Evolutionary conservation across 2,113 vertebrate genomes (phyloP).

Genomic region (Solea senegalensis): DNA sequence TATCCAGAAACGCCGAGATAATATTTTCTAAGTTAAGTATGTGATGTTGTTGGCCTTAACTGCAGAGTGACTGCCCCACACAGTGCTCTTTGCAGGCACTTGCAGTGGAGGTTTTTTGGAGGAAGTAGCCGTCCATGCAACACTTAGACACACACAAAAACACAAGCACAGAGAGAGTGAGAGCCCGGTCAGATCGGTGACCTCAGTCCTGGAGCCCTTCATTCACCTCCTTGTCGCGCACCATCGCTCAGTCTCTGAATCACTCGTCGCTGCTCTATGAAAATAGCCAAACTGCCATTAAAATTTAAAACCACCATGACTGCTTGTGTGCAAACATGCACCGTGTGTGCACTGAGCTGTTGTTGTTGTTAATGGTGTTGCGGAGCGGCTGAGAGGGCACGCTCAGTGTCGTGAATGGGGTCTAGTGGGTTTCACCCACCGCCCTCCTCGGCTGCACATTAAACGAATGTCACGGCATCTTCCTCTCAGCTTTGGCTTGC

Average conservation of each 20-base stretch:
- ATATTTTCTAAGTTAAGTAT: slow-evolving; percentile 21
- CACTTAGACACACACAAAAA: slow-evolving; percentile 11
- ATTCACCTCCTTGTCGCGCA: slow-evolving; percentile 50
- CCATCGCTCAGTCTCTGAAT: slow-evolving; percentile 57
- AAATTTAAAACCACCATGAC: slow-evolving; percentile 60
- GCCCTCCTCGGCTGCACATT: slow-evolving; percentile 45
- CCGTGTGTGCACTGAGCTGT: slow-evolving; percentile 27
- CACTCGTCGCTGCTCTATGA: slow-evolving; percentile 36
- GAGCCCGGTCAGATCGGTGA: slow-evolving; percentile 32
- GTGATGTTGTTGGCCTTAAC: slow-evolving; percentile 38
- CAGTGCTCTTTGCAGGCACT: slow-evolving; percentile 16
- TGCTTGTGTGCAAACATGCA: slow-evolving; percentile 57
- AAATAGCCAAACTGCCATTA: slow-evolving; percentile 64
- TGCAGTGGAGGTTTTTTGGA: slow-evolving; percentile 25
- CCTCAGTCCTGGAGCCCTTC: slow-evolving; percentile 45
- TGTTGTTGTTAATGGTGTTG: slow-evolving; percentile 52
- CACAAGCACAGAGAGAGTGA: background rate
- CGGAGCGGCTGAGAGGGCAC: slow-evolving; percentile 43
- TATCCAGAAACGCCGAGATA: slow-evolving; percentile 12
- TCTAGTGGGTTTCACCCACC: slow-evolving; percentile 44
- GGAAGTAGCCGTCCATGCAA: background rate
- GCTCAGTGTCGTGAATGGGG: slow-evolving; percentile 43
- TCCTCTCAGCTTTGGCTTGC: background rate
- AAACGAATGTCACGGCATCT: slow-evolving; percentile 58
- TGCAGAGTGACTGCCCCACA: background rate